A percentile compares a stretch with the other conserved stretches of the same genome.
Conservation (phyloP, 2,888 invertebrate species). For the Emmelina monodactyla region DNA sequence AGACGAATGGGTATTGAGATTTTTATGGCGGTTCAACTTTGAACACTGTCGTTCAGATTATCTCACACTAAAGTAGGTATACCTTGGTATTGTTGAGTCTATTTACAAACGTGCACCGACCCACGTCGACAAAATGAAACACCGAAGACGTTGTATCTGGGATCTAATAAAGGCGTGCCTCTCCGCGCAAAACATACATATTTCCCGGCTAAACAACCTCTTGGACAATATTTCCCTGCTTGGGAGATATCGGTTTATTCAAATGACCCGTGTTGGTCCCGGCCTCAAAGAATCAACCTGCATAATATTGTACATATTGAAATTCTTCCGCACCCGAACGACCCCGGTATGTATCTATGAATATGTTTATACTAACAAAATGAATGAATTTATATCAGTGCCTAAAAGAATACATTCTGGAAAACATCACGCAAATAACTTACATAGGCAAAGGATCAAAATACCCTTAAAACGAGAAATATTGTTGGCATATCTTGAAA, state of each 20-base stretch:
- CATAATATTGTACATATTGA: constrained; percentile 64
- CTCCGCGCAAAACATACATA: constrained; percentile 44
- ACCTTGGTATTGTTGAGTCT: background rate
- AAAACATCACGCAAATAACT: too few species aligned
- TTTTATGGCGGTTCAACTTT: too few species aligned
- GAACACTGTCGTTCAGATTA: background rate
- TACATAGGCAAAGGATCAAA: too few species aligned
- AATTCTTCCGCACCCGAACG: constrained; percentile 52
- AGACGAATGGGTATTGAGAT: background rate
- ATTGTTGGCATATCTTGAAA: too few species aligned
- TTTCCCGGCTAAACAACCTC: constrained; percentile 46
- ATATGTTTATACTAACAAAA: constrained; percentile 38
- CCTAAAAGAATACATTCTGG: too few species aligned
- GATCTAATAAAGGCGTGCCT: constrained; percentile 47
- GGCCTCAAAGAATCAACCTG: constrained; percentile 61
- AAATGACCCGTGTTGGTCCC: constrained; percentile 58
- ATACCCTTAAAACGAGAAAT: too few species aligned
- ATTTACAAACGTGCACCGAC: too few species aligned
- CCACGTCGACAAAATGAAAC: background rate
- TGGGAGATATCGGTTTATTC: constrained; percentile 59
- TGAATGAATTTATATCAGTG: too few species aligned
- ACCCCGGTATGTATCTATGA: constrained; percentile 50
- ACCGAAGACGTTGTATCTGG: constrained; percentile 19
- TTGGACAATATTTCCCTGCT: constrained; percentile 59
- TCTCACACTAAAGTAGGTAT: background rate